Base-by-base conservation (phyloP, 2,113 vertebrate genomes). In the Bettongia penicillata region DNA sequence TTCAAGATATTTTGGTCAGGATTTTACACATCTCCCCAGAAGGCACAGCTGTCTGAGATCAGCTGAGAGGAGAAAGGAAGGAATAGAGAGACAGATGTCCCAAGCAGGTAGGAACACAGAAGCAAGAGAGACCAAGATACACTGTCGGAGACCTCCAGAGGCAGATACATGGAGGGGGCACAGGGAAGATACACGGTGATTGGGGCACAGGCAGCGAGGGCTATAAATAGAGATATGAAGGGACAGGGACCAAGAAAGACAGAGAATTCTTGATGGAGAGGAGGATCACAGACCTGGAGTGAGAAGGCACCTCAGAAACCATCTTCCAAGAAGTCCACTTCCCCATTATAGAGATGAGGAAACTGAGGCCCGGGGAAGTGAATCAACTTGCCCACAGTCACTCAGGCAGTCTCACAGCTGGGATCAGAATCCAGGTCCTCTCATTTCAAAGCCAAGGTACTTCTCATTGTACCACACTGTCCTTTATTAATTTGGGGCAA, bases 1-100 rank as follows among this genome's bases (percentile, higher is more conserved):
- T 90, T 93, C 77, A 94, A 48, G 90, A 91, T 91, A 68, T 68
- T 96, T 96, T 52, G 91, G n/a, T 92, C 51, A 90, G 51, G n/a
- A 91, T 93, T 84, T 91, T 90, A 91, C 22, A 92, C 37, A 95
- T 37, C 16, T 95, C 9, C n/a, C 94, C 49, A 37, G 8, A 37
- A 25, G n/a, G n/a, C 89, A 23, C 47, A 53, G 68, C 68, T 84
- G 68, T 19, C n/a, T 84, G n/a, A 84, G 68, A 84, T 84, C 68
- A 84, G 68, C 68, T 43, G 68, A 84, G 68, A 43, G n/a, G n/a
- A n/a, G 37, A 84, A 84, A 22, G n/a, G 68, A 84, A 84, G n/a
- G 68, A 43, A 23, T 2, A 19, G n/a, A 84, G n/a, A 84, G 68
- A 19, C 68, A 43, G 68, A 84, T 84, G 68, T 84, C 37, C 68